Base-by-base conservation (phyloP, 2,888 invertebrate genomes). In the Panopea generosa region DNA sequence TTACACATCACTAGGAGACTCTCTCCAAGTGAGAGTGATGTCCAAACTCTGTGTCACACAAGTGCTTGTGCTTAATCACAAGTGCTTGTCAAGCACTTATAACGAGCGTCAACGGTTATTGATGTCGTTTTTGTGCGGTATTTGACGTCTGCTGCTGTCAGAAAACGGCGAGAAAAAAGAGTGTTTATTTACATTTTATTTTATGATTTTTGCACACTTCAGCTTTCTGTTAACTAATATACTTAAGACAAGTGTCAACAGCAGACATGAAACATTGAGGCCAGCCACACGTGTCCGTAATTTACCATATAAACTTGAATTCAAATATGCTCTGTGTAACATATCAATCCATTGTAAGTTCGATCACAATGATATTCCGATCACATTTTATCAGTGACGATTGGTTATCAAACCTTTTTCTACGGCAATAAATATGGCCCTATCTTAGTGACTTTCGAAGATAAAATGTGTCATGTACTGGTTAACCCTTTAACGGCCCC, bases 1-100 rank as follows among this genome's bases (percentile, higher is more conserved):
- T 77, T 77, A 72, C 63, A 26, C 61, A 43, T 59, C 43, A 40
- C 72, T 40, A 29, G 60, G 77, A 24, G 45, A 77, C 29, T 27
- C 16, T 40, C 38, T 18, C 57, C 59, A 50, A 50, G 49, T 18
- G 26, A 29, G 50, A 65, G 38, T 40, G 33, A 22, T 27, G 18
- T 33, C 20, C 45, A 55, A 57, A 63, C 24, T 38, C 55, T 45
- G 18, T 38, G 18, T 56, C 49, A 38, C 26, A 22, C 40, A 65
- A 24, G 9, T 47, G 16, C 22, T 55, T n/a, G n/a, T n/a, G n/a
- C n/a, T n/a, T n/a, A n/a, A n/a, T n/a, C n/a, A n/a, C n/a, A n/a
- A n/a, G n/a, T 47, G 16, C 22, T 55, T 29, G 11, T 11, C 50
- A 50, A 29, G 27, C 24, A n/a, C 18, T 45, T n/a, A 27, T 61